Evolutionary conservation across 2,797 vertebrate species (phyloP).

Genomic region (Cyclopterus lumpus): DNA sequence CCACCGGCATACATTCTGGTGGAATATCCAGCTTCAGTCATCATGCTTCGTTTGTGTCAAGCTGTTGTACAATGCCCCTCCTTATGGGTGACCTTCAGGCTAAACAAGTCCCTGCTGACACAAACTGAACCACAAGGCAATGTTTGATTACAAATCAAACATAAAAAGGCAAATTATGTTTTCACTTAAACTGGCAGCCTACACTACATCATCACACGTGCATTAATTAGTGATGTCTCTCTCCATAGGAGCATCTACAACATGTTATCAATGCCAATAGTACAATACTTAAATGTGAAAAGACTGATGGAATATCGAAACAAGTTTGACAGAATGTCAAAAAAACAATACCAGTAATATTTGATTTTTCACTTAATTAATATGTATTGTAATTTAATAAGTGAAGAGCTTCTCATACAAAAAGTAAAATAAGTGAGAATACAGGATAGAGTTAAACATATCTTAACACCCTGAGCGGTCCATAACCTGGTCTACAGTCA

Average conservation of each 20-base stretch:
- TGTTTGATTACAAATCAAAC: conserved; percentile 40
- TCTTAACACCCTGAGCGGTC: background rate
- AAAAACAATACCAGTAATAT: background rate
- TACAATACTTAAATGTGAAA: background rate
- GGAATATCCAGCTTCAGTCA: conserved; percentile 16
- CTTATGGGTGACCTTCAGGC: conserved; percentile 52
- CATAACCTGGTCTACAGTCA: background rate
- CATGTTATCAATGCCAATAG: background rate
- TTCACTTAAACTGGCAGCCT: background rate
- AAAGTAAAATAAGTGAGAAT: background rate
- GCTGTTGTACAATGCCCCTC: conserved; percentile 29
- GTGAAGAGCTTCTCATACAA: background rate
- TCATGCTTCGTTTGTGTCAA: conserved; percentile 24
- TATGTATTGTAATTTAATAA: background rate
- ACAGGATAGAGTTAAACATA: background rate
- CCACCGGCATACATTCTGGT: background rate
- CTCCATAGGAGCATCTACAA: background rate
- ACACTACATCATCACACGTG: background rate
- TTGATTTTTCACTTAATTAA: background rate
- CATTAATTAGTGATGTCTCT: background rate
- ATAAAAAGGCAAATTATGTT: background rate
- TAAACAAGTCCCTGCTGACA: conserved; percentile 36
- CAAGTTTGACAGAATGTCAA: background rate
- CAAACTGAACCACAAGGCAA: conserved; percentile 22
- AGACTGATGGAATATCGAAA: background rate